Percentiles rank a stretch among this genome's conserved stretches.
phyloP scores from a whole-genome alignment of 2,113 vertebrate genomes.

The Galbula dea region DNA sequence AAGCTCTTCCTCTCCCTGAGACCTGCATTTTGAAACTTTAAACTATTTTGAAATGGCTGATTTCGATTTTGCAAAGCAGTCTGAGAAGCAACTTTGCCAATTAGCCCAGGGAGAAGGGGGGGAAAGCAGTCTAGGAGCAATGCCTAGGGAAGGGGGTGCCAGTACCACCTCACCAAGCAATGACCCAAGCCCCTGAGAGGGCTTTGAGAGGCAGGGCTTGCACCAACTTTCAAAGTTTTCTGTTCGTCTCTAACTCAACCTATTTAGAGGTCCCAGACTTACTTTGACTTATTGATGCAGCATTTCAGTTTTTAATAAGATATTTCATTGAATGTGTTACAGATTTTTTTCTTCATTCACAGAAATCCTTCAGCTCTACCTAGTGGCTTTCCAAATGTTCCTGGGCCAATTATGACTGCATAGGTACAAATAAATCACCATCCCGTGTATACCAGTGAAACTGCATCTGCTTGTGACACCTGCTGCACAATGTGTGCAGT shows the following conservation, averaged over 20 bases:
- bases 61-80: too few relatives aligned
- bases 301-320: background rate
- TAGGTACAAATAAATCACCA: background rate
- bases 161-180: background rate
- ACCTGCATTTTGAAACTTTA: too few relatives aligned
- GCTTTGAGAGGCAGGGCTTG: background rate
- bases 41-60: too few relatives aligned
- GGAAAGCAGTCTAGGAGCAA: too few relatives aligned
- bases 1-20: too few relatives aligned
- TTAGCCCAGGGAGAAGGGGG: too few relatives aligned
- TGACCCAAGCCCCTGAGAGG: accelerated
- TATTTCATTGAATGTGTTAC: background rate
- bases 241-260: background rate
- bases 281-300: background rate
- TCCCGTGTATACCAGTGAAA: background rate
- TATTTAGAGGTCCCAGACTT: background rate
- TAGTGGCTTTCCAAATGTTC: background rate
- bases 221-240: background rate
- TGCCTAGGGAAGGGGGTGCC: too few relatives aligned
- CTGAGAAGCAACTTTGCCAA: too few relatives aligned
- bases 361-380: background rate
- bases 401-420: background rate
- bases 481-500: background rate
- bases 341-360: background rate
- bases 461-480: background rate